Evolutionary conservation across 2,888 invertebrate species (phyloP).

Genomic region (Craniophora ligustri): DNA sequence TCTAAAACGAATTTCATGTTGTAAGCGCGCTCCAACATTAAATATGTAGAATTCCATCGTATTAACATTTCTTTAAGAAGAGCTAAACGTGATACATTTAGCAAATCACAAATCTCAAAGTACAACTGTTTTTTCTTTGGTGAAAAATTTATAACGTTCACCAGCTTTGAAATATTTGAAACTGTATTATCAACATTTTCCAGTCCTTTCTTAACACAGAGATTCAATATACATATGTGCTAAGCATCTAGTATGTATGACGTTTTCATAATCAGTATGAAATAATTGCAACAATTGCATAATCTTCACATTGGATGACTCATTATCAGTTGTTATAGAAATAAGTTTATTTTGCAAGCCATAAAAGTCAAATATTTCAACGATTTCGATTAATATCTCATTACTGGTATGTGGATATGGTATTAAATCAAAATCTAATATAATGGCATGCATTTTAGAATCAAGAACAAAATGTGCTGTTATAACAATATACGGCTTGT

Average conservation of each 20-base stretch:
- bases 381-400: no score
- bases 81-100: not conserved
- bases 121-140: not conserved
- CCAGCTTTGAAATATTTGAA: not conserved
- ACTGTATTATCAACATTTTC: not conserved
- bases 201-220: not conserved
- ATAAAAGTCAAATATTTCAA: no score
- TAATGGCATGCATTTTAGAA: no score
- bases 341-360: not conserved
- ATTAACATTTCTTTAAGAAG: not conserved
- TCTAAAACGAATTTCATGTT: not conserved
- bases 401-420: no score
- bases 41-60: not conserved
- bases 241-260: not conserved
- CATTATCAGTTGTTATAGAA: not conserved
- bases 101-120: not conserved
- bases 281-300: not conserved
- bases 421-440: no score
- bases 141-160: not conserved
- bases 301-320: not conserved
- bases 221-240: not conserved
- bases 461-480: no score
- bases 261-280: not conserved
- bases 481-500: no score
- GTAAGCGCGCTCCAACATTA: not conserved